A percentile compares a stretch with the other conserved stretches of the same genome.
Evolutionary conservation across 2,113 vertebrate species (phyloP).

Genomic region (Chionodraco myersi): DNA sequence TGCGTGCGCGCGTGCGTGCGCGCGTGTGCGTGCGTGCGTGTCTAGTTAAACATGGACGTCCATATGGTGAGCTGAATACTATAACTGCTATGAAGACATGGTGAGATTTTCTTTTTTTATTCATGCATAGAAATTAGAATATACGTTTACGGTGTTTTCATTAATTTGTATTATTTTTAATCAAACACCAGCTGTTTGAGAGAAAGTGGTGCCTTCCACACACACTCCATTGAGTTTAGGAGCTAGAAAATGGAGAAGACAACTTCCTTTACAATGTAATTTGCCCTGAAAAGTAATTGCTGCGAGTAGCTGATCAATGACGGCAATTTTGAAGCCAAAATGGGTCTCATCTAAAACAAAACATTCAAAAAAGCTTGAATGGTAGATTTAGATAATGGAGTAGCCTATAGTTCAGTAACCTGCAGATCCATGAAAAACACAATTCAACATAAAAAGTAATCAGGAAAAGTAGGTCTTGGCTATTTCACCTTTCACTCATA

Average conservation of each 20-base stretch:
- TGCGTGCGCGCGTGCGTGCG: slow-evolving; percentile 1
- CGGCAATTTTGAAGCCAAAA: slow-evolving; percentile 5
- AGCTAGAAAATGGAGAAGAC: slow-evolving; percentile 19
- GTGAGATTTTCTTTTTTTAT: neutral
- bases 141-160: neutral
- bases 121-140: slow-evolving; percentile 12
- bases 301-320: slow-evolving; percentile 33
- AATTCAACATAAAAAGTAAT: neutral
- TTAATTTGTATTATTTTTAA: slow-evolving; percentile 4
- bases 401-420: neutral
- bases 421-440: slow-evolving; percentile 1
- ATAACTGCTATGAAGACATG: slow-evolving; percentile 7
- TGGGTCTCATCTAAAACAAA: neutral
- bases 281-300: slow-evolving; percentile 9
- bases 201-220: neutral
- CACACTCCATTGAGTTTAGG: slow-evolving; percentile 29
- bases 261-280: slow-evolving; percentile 9
- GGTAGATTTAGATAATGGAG: neutral
- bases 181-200: slow-evolving; percentile 25
- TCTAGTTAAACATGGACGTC: slow-evolving; percentile 26
- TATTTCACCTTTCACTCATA: neutral
- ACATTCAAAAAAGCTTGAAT: neutral
- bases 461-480: neutral
- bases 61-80: slow-evolving; percentile 34
- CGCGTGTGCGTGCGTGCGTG: neutral